Evolutionary conservation across 2,113 vertebrate species (phyloP), one percentile per base, ranked within the genome.

Genomic region (Accipiter virgatus): DNA sequence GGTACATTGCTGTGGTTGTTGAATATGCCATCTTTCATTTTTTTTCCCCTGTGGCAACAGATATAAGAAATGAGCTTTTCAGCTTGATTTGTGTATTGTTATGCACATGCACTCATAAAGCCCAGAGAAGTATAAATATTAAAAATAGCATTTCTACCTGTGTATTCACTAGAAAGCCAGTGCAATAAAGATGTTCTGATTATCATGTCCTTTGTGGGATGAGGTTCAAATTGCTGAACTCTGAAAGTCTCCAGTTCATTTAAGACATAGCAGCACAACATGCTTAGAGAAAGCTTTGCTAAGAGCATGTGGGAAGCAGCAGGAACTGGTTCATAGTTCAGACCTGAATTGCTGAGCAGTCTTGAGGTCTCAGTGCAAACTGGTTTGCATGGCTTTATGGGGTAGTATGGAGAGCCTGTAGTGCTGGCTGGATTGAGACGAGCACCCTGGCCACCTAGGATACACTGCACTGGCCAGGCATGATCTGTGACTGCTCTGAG

Each of bases 351-450:
- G 29, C 42, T 1, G 7, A 50, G 62, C 36, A 11, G 17, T 43
- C 40, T 0, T 5, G 42, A 59, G 70, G 14, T 53, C 63, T 68
- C 0, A 0, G 42, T 20, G 23, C 3, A 16, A 82, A 29, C 25
- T 36, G 27, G 59, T 85, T 43, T 42, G 19, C 7, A 1, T 9
- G 52, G 62, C 21, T 82, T 62, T 43, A 10, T 32, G 62, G 47
- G 65, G 2, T 53, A 6, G n/a, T 58, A 5, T 2, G 6, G 38
- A 27, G 63, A 85, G 50, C n/a, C 58, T 40, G 29, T 8, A 6
- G 42, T 48, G 31, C 50, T 85, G 21, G 31, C 6, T 61, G 73
- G 29, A 40, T 34, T 34, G 40, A 67, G 40, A 50, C 0, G 7
- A 77, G 58, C 14, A 5, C 34, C 73, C 34, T 62, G 72, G 43